Conservation (phyloP, 92 coral and sea anemone species). For the Anthopleura xanthogrammica region DNA sequence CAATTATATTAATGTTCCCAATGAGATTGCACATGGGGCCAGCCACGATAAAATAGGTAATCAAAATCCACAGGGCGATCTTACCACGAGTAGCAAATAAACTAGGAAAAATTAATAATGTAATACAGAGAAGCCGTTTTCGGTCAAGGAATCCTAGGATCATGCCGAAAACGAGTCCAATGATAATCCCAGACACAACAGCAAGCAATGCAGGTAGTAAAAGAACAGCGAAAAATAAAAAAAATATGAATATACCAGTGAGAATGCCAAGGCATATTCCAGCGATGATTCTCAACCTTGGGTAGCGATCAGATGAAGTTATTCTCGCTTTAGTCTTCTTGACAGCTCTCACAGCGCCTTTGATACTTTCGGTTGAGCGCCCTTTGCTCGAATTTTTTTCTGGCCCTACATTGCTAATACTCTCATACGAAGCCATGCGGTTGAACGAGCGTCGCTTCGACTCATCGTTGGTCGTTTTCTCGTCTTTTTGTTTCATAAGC, state of each 20-base stretch:
- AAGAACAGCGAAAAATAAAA: slow-evolving; percentile 63
- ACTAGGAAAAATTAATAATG: slow-evolving; percentile 82
- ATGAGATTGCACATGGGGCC: slow-evolving; percentile 93
- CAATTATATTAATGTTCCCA: slow-evolving; percentile 68
- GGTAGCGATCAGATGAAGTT: slow-evolving; percentile 65
- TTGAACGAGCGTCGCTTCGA: slow-evolving; percentile 66
- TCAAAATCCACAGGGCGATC: slow-evolving; percentile 75
- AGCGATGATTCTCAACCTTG: slow-evolving; percentile 71
- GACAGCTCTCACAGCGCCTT: slow-evolving; percentile 73
- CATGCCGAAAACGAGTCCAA: slow-evolving; percentile 68
- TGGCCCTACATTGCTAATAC: slow-evolving; percentile 50
- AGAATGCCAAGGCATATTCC: slow-evolving; percentile 72
- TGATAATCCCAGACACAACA: slow-evolving; percentile 62
- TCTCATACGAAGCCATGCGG: slow-evolving; percentile 85
- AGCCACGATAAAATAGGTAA: slow-evolving; percentile 72
- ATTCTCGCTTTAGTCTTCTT: slow-evolving; percentile 65
- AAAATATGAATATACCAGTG: slow-evolving; percentile 73
- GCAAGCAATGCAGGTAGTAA: slow-evolving; percentile 55
- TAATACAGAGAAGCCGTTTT: slow-evolving; percentile 70
- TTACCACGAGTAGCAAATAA: slow-evolving; percentile 81
- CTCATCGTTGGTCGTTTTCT: slow-evolving; percentile 36
- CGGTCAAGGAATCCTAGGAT: slow-evolving; percentile 81
- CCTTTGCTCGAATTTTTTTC: slow-evolving; percentile 42
- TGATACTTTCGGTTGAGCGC: slow-evolving; percentile 74
- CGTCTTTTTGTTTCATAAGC: slow-evolving; percentile 41